A percentile compares a stretch with the other conserved stretches of the same genome.
phyloP scores from a whole-genome alignment of 2,888 invertebrate genomes.

The Ectemnius continuus region DNA sequence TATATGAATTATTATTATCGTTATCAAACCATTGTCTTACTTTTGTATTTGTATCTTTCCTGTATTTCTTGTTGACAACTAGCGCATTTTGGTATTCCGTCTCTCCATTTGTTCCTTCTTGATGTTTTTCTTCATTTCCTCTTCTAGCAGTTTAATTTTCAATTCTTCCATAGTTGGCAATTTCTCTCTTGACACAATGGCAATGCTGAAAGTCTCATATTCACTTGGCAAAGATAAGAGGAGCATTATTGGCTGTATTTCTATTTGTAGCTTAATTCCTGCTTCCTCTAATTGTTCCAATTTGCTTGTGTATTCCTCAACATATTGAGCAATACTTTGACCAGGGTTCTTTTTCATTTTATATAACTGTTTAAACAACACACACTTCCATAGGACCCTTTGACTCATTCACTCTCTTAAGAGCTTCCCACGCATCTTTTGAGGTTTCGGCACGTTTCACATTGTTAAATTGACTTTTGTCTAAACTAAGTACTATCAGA shows the following conservation, averaged over 20 bases:
- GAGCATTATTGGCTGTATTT: slow-evolving; percentile 23
- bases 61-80: neutral
- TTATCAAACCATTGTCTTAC: neutral
- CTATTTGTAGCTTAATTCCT: slow-evolving; percentile 14
- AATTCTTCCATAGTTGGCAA: slow-evolving; percentile 18
- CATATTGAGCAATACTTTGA: slow-evolving; percentile 18
- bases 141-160: slow-evolving; percentile 21
- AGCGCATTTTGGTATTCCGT: slow-evolving; percentile 1
- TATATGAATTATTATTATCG: neutral
- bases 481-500: slow-evolving; percentile 20
- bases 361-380: slow-evolving; percentile 21
- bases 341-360: slow-evolving; percentile 19
- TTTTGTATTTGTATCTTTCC: neutral
- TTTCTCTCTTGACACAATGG: slow-evolving; percentile 19
- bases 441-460: slow-evolving; percentile 16
- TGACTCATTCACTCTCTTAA: slow-evolving; percentile 15
- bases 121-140: slow-evolving; percentile 13
- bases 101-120: neutral
- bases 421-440: slow-evolving; percentile 11
- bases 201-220: slow-evolving; percentile 22
- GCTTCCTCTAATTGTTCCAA: slow-evolving; percentile 23
- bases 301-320: slow-evolving; percentile 13
- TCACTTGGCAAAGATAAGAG: slow-evolving; percentile 12
- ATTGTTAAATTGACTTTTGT: slow-evolving; percentile 17
- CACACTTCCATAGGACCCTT: slow-evolving; percentile 19